Base-by-base conservation (phyloP, 1,140 invertebrate species). In the Argopecten irradians region DNA sequence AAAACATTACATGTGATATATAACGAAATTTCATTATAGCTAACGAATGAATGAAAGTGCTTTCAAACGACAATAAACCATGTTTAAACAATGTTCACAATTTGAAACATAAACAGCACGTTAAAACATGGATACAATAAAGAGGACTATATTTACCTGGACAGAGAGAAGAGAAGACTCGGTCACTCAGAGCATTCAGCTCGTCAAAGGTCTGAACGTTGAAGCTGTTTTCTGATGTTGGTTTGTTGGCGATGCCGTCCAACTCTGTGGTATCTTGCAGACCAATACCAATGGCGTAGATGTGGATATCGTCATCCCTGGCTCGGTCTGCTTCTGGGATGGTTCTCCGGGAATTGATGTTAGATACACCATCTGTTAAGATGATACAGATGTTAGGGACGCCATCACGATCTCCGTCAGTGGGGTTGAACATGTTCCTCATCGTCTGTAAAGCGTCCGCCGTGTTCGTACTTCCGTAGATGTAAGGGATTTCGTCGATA, bases 281-380 rank as follows among this genome's bases (percentile, higher is more conserved):
- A 43, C 91, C 91, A 39, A 92, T 90, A 89, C 90, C 90, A 28
- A 91, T 87, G 22, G 86, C 90, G 85, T 89, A 91, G n/a, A 88
- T 84, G 19, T 90, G 88, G 34, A 87, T 90, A 28, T 86, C 87
- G 5, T 88, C 82, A 5, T 19, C 88, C 86, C 91, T 86, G 0
- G 93, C 91, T 33, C 34, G 14, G 39, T 91, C 91, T 1, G 93
- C 93, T 82, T 94, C 92, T 14, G 91, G 92, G 16, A 94, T 88
- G 7, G 93, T 94, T 33, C 90, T 86, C 16, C 91, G 83, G 16
- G 91, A 90, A 88, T 92, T 93, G 85, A 93, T 93, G 87, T 94
- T 93, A 28, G 94, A 95, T 13, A 92, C 89, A 87, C 93, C 93
- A 88, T 94, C 93, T 55, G 93, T 93, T 16, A 94, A 34, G 14